Evolutionary conservation across 2,113 vertebrate species (phyloP), one percentile per base, ranked within the genome.

Genomic region (Brachyistius frenatus): DNA sequence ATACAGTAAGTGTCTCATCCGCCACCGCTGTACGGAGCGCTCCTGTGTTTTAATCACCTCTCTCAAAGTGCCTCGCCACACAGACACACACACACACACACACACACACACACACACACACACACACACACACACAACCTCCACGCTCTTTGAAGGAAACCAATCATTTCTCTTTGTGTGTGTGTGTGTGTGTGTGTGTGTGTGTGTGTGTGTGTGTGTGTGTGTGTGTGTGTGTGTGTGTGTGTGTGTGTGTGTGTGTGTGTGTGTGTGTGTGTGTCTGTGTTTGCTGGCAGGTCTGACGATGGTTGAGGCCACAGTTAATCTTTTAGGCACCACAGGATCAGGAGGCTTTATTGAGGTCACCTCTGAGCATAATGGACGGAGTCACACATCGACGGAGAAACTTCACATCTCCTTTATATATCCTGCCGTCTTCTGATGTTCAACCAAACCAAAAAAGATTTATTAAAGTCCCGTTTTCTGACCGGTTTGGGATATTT

Each of bases 41-140:
- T 66, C 66, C 56, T 72, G 41, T 86, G 57, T 83, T 86, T 82
- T 87, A 89, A 89, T 92, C 85, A 84, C 79, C 81, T 85, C 77
- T 80, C 84, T 90, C 88, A 90, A 78, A 80, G 80, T 76, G 63
- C 64, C 85, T 23, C 88, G 85, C 76, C 62, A 52, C 67, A 46
- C 15, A 23, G 1, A 23, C 23, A 23, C 23, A 23, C 23, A 23
- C 23, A 23, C 23, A 23, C 23, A 23, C 23, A 23, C 23, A 23
- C 23, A 23, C 23, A 23, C 23, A 23, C 23, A 23, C 23, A 23
- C 23, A 23, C 23, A 23, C 23, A 23, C 23, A 23, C 23, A 23
- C 23, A 23, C 23, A 23, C 23, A 23, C 23, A 23, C 23, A 23
- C 23, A 23, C 23, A 23, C 23, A 23, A 58, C 41, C 58, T 60